Evolutionary conservation across 2,888 invertebrate genomes (phyloP).

Genomic region (Dermolepida albohirtum): DNA sequence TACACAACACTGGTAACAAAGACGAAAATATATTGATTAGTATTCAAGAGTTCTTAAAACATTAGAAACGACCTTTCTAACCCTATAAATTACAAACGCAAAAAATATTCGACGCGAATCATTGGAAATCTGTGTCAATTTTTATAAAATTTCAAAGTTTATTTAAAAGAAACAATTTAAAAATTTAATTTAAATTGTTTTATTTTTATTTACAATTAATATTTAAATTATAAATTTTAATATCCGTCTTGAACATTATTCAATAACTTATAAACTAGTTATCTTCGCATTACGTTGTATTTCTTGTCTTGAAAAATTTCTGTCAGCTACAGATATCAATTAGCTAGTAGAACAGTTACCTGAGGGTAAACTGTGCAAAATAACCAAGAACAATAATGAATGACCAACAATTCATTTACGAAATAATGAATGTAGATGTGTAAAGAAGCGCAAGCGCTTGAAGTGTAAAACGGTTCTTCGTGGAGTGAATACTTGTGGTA

Average conservation of each 20-base stretch:
- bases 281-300: no score
- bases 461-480: constrained; percentile 46
- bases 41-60: no score
- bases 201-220: not conserved
- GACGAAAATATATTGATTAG: no score
- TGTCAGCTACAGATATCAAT: not conserved
- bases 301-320: no score
- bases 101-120: no score
- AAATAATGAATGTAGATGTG: constrained; percentile 31
- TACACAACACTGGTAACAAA: no score
- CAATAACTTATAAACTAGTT: no score
- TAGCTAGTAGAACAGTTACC: not conserved
- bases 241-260: not conserved
- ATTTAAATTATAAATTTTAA: not conserved
- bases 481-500: constrained; percentile 50
- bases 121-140: no score
- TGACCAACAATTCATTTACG: constrained; percentile 35
- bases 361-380: not conserved
- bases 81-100: no score
- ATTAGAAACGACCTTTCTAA: no score
- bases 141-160: no score
- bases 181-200: not conserved
- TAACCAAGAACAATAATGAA: constrained; percentile 35
- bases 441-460: constrained; percentile 48
- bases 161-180: no score